Percentiles rank a stretch among this genome's conserved stretches.
These are phyloP conservation scores for Clarias platycephalus DNA, from an alignment of 2,797 vertebrate species.

Conservation along the genomic window DNA sequence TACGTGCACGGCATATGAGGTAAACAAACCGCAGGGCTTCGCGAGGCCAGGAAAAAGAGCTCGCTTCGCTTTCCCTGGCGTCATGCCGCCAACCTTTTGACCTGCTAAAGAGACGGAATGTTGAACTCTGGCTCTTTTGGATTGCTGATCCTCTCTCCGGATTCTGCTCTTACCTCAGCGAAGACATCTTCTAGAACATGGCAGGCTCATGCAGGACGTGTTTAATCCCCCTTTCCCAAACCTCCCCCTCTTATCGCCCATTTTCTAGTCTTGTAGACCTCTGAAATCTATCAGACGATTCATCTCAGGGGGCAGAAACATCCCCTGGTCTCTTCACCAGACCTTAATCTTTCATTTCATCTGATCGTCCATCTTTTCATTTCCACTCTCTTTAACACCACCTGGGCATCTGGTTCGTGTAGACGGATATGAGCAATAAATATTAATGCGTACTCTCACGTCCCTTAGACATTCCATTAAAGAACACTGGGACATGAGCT, in stretches of 20 bases:
- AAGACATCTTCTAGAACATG: neutral
- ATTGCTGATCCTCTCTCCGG: slow-evolving; percentile 75
- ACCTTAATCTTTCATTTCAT: slow-evolving; percentile 2
- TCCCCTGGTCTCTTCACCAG: neutral
- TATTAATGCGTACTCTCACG: slow-evolving; percentile 28
- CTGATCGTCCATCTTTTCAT: slow-evolving; percentile 2
- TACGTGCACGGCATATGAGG: slow-evolving; percentile 6
- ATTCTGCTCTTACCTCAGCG: slow-evolving; percentile 59
- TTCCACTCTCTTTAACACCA: slow-evolving; percentile 10
- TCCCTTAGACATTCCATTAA: slow-evolving; percentile 1
- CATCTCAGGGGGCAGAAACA: neutral
- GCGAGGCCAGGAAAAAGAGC: slow-evolving; percentile 6
- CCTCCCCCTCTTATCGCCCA: neutral
- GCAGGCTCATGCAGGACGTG: neutral
- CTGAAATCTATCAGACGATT: neutral
- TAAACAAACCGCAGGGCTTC: slow-evolving; percentile 33
- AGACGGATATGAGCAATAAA: slow-evolving; percentile 30
- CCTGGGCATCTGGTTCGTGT: neutral
- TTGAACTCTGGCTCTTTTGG: slow-evolving; percentile 60
- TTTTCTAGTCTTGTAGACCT: neutral
- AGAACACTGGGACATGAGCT: neutral
- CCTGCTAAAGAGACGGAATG: slow-evolving; percentile 67
- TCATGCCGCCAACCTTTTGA: slow-evolving; percentile 73
- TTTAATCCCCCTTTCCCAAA: neutral
- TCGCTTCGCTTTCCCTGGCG: slow-evolving; percentile 44